Evolutionary conservation across 2,888 invertebrate species (phyloP), one percentile per base, ranked within the genome.

Genomic region (Rhorus exstirpatorius): DNA sequence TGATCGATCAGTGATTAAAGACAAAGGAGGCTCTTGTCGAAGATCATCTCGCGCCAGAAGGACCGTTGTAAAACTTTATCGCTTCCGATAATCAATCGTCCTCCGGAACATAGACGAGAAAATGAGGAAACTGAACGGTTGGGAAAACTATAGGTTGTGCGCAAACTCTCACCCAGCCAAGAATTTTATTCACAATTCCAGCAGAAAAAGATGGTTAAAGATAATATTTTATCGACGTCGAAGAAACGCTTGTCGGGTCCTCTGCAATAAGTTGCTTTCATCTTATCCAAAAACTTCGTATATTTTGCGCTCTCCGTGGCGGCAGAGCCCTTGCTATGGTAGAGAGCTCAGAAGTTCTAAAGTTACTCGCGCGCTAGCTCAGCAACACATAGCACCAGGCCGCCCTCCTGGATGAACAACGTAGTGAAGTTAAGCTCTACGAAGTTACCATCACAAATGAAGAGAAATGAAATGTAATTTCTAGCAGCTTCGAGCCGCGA

Each of bases 401-500:
- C 53, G 41, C 60, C 12, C 60, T 70, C 10, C 49, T 61, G 31
- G 44, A 60, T 31, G 79, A 71, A 79, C 74, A 70, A 70, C 79
- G 82, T 51, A 71, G 82, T 60, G 65, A 76, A 83, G 82, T 83
- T 83, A 72, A 83, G 75, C 82, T 83, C 75, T 76, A 71, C 82
- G 67, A 76, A 83, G 82, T 83, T 83, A 83, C 75, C 82, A 67
- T 83, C 76, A 60, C 79, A 79, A 83, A 83, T 83, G 82, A 83
- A 83, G 82, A 83, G 82, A 83, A 83, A 83, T 83, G 82, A 79
- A 83, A 83, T 72, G 79, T 79, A 83, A 83, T 83, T 83, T 83
- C 76, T 67, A 79, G 79, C 58, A 41, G 82, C 76, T 75, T 65
- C 71, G 49, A 75, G 75, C 17, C 6, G 10, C 21, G 70, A 38